A percentile compares a stretch with the other conserved stretches of the same genome.
phyloP scores from a whole-genome alignment of 2,888 invertebrate genomes.

The Lasius platythorax region DNA sequence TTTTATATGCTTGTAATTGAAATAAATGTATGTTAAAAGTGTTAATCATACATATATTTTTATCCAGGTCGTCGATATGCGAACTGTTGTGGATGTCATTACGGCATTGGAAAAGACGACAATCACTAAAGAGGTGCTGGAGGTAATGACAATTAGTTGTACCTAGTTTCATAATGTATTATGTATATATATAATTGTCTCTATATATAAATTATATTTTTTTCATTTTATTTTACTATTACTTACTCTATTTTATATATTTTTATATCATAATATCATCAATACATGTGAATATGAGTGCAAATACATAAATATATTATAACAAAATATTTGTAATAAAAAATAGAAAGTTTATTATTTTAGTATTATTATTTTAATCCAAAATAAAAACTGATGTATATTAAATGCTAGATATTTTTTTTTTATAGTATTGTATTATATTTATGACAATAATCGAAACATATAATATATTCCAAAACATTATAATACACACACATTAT shows the following conservation, averaged over 20 bases:
- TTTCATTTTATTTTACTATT: not conserved
- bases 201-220: not conserved
- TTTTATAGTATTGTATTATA: not conserved
- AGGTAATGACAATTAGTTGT: conserved; percentile 87
- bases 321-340: conserved; percentile 14
- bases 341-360: not conserved
- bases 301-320: not conserved
- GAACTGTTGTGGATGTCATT: conserved; percentile 96
- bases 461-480: no score
- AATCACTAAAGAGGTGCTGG: conserved; percentile 96
- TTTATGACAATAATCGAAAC: not conserved
- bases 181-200: not conserved
- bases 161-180: not conserved
- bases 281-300: not conserved
- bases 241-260: not conserved
- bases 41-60: conserved; percentile 5
- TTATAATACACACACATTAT: no score
- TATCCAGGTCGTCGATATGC: conserved; percentile 96
- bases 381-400: not conserved
- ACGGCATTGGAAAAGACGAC: conserved; percentile 95
- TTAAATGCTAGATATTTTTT: not conserved
- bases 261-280: not conserved
- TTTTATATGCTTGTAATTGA: not conserved
- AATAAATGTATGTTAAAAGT: conserved; percentile 16
- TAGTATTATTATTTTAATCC: not conserved